These are phyloP conservation scores for Hydractinia symbiolongicarpus DNA, from an alignment of 30 jellyfish, hydroid and myxozoan genomes.

Conservation along the genomic window DNA sequence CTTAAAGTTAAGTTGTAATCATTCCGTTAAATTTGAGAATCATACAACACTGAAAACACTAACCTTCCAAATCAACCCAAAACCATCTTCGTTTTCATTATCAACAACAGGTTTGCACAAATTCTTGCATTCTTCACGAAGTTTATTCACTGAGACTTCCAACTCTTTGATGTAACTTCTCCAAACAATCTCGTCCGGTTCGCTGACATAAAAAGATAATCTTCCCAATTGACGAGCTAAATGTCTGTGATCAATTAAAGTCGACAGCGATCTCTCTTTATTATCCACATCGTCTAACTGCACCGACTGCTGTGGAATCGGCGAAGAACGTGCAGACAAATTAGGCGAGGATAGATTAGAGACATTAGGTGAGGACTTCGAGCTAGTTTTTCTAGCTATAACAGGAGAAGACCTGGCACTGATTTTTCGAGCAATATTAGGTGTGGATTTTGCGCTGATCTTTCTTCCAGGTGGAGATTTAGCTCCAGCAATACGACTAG, in stretches of 20 bases:
- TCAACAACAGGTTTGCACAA: conserved; percentile 61
- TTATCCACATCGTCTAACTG: conserved; percentile 24
- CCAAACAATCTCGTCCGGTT: conserved; percentile 45
- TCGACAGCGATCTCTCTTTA: not conserved
- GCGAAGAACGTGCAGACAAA: conserved; percentile 20
- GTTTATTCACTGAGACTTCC: conserved; percentile 54
- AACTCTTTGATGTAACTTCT: conserved; percentile 66
- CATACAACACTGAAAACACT: conserved; percentile 38
- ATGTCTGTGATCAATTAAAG: conserved; percentile 32
- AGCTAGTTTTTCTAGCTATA: not conserved
- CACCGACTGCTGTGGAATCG: conserved; percentile 1
- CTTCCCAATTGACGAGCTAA: conserved; percentile 78
- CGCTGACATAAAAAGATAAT: conserved; percentile 54
- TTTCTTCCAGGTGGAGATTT: not conserved
- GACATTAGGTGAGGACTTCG: conserved; percentile 11
- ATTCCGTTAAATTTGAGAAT: no score
- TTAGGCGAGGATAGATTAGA: conserved; percentile 17
- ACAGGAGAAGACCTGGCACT: no score
- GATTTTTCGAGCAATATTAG: no score
- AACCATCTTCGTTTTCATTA: conserved; percentile 65
- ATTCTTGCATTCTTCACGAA: conserved; percentile 77
- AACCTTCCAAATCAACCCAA: conserved; percentile 81
- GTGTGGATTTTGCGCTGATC: no score
- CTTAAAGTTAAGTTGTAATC: no score
- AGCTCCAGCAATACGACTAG: not conserved